A percentile compares a stretch with the other conserved stretches of the same genome.
Conservation (phyloP, 2,888 invertebrate species). For the Nephrotoma flavescens region DNA sequence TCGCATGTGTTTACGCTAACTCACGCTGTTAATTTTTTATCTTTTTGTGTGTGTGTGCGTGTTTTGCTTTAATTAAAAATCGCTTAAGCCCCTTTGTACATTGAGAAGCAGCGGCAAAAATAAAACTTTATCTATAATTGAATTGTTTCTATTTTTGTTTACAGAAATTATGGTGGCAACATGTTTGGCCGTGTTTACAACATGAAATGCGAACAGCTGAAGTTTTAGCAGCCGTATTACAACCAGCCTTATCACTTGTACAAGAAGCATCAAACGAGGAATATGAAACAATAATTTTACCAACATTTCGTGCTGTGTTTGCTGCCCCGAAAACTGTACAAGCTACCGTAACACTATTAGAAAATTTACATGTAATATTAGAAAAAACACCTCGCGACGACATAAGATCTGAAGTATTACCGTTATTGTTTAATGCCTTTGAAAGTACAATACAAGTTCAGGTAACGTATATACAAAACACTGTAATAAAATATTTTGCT, state of each 20-base stretch:
- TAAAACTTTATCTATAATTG: background rate
- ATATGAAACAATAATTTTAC: conserved; percentile 66
- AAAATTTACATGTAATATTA: conserved; percentile 77
- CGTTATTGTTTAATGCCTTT: conserved; percentile 72
- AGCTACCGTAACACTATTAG: conserved; percentile 75
- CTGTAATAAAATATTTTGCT: background rate
- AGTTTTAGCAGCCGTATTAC: conserved; percentile 70
- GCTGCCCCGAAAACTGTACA: conserved; percentile 65
- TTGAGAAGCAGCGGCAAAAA: background rate
- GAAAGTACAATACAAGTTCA: conserved; percentile 83
- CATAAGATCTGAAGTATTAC: conserved; percentile 65
- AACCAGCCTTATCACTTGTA: conserved; percentile 69
- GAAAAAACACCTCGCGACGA: conserved; percentile 74
- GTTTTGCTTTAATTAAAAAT: background rate
- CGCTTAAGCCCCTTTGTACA: background rate
- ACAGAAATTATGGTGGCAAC: conserved; percentile 92
- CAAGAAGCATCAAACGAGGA: conserved; percentile 65
- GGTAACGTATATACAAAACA: conserved; percentile 36
- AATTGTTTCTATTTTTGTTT: conserved; percentile 17
- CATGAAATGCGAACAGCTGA: conserved; percentile 75
- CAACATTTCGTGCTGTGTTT: conserved; percentile 64
- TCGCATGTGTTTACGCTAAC: background rate
- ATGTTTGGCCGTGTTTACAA: conserved; percentile 80
- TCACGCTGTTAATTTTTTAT: background rate
- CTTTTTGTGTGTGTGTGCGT: background rate